Evolutionary conservation across 2,797 vertebrate species (phyloP), one percentile per base, ranked within the genome.

Genomic region (Cuniculus paca): DNA sequence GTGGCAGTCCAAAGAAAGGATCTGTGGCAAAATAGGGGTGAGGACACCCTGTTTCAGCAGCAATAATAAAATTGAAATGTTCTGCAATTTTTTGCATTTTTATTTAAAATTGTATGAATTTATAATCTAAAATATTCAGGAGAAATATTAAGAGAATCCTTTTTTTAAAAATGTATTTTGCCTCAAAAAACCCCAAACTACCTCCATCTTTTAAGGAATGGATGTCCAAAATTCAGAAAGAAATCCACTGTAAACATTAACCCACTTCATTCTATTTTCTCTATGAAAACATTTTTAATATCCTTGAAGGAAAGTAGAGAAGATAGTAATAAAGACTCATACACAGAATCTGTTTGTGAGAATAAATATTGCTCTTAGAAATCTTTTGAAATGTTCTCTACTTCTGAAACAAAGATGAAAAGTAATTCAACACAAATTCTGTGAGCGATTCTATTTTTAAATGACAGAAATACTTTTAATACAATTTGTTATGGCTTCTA

Each of bases 251-350:
- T 26, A 31, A 95, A 79, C 65, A 50, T 91, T 74, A 72, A 74
- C n/a, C 90, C 31, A 95, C 72, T 50, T 95, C 65, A 93, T 95
- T 75, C 68, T 95, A 26, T 12, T 79, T 45, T 72, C 94, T 96
- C 92, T 91, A 87, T 94, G 80, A 88, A 95, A 91, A 94, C 63
- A 74, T 87, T 92, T 96, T 93, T 79, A 96, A 97, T 28, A 93
- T 77, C 95, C 80, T 94, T 87, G 79, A 97, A 96, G 95, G 94
- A 92, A 97, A 95, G 36, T 90, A 88, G 60, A 95, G 65, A 84
- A 95, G 42, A 72, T 78, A 63, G 68, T 88, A 96, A 94, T 94
- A 90, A 96, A 96, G 68, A 92, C 79, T 87, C 79, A 26, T 48
- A 72, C 45, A 75, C 81, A 58, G 39, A 87, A 90, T 48, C 10